Conservation (phyloP, 1,140 invertebrate species). For the Heliothis subflexa region DNA sequence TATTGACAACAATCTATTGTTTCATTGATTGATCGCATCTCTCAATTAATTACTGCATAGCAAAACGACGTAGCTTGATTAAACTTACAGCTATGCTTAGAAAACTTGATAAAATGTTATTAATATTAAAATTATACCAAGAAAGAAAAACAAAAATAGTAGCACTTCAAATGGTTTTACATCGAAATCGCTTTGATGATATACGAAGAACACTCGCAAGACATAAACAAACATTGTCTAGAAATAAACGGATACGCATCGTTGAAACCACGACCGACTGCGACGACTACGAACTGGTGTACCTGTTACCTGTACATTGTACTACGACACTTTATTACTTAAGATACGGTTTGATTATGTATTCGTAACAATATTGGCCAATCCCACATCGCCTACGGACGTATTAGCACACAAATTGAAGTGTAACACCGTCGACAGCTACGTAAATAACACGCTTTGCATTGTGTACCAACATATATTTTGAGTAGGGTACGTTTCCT, state of each 20-base stretch:
- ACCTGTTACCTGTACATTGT: conserved; percentile 31
- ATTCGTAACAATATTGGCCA: conserved; percentile 28
- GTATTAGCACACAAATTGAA: conserved; percentile 57
- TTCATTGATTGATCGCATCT: background rate
- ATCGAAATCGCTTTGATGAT: conserved; percentile 54
- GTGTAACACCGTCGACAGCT: conserved; percentile 47
- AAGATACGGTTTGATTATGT: conserved; percentile 28
- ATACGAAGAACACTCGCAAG: conserved; percentile 55
- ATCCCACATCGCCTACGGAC: conserved; percentile 16
- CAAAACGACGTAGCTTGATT: background rate
- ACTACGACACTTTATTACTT: conserved; percentile 7
- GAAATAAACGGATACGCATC: conserved; percentile 50
- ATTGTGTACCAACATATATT: conserved; percentile 26
- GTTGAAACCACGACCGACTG: conserved; percentile 30
- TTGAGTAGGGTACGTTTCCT: background rate
- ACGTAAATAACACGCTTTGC: conserved; percentile 49
- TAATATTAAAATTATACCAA: background rate
- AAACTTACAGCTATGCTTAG: background rate
- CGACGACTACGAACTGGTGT: conserved; percentile 33
- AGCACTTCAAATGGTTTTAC: conserved; percentile 1
- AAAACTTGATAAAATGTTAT: background rate
- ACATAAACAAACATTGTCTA: conserved; percentile 54
- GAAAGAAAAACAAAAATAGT: background rate
- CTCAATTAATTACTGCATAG: conserved; percentile 21
- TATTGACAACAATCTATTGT: background rate